Percentiles rank a stretch among this genome's conserved stretches.
Conservation (phyloP, 2,113 vertebrate species). For the Zosterops borbonicus region DNA sequence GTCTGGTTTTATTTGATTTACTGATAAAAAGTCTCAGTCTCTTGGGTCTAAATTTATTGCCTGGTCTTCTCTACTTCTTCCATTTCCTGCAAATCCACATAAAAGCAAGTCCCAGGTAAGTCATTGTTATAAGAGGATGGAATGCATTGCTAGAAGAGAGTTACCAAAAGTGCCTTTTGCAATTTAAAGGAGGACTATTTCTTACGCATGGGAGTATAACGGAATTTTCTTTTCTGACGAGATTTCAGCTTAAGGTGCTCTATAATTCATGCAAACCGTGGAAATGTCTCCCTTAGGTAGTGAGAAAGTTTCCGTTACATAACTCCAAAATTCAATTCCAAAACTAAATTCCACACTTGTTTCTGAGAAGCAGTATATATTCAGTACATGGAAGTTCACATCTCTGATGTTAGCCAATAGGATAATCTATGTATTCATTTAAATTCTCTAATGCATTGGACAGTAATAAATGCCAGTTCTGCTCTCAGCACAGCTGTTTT, state of each 20-base stretch:
- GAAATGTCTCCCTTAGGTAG: neutral
- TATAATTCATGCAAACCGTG: neutral
- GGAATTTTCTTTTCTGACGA: neutral
- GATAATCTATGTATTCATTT: neutral
- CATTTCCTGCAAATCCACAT: neutral
- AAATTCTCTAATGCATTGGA: neutral
- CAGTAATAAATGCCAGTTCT: neutral
- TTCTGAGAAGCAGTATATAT: neutral
- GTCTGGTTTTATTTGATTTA: neutral
- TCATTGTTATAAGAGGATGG: neutral
- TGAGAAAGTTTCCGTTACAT: neutral
- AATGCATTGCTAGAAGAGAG: neutral
- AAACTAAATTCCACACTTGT: neutral
- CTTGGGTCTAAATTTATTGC: neutral
- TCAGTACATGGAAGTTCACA: neutral
- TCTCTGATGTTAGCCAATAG: neutral
- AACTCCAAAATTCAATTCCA: neutral
- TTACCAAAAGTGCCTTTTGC: neutral
- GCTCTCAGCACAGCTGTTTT: neutral
- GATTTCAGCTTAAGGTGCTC: neutral
- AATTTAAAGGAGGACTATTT: neutral
- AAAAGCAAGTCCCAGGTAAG: neutral
- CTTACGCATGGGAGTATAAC: neutral
- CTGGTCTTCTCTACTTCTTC: neutral
- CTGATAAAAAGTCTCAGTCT: neutral